A percentile compares a stretch with the other conserved stretches of the same genome.
Evolutionary conservation across 2,888 invertebrate genomes (phyloP).

Genomic region (Carterocephalus palaemon): DNA sequence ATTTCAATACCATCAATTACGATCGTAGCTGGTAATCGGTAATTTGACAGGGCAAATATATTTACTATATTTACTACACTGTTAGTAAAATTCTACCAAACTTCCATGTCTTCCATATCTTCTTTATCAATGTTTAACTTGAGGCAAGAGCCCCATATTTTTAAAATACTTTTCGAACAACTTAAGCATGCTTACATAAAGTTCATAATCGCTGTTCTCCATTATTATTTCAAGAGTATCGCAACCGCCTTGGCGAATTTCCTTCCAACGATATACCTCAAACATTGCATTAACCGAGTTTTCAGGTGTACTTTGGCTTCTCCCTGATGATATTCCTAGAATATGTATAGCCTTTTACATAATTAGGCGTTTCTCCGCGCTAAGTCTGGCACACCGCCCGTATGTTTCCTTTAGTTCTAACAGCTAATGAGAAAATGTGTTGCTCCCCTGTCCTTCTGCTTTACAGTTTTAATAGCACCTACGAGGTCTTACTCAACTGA

Average conservation of each 20-base stretch:
- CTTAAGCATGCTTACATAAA: no score
- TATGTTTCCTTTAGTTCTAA: conserved; percentile 46
- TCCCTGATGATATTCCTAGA: conserved; percentile 14
- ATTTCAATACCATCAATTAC: no score
- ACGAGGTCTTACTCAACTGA: conserved; percentile 24
- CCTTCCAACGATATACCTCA: neutral
- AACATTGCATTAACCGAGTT: conserved; percentile 14
- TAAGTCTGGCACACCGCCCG: conserved; percentile 23
- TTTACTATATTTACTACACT: no score
- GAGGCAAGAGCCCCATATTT: no score
- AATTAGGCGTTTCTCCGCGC: conserved; percentile 6
- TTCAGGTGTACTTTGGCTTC: conserved; percentile 11
- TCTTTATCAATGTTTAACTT: no score
- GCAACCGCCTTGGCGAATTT: conserved; percentile 2
- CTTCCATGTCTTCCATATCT: no score
- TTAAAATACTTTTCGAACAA: no score
- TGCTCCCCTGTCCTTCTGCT: conserved; percentile 43
- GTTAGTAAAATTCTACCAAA: no score
- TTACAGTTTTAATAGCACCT: conserved; percentile 52
- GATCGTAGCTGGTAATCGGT: no score
- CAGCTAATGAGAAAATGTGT: conserved; percentile 67
- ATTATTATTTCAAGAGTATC: neutral
- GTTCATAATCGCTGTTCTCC: no score
- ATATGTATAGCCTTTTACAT: conserved; percentile 19
- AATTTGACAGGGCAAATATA: no score